Base-by-base conservation (phyloP, 2,113 vertebrate genomes). In the Arothron firmamentum region DNA sequence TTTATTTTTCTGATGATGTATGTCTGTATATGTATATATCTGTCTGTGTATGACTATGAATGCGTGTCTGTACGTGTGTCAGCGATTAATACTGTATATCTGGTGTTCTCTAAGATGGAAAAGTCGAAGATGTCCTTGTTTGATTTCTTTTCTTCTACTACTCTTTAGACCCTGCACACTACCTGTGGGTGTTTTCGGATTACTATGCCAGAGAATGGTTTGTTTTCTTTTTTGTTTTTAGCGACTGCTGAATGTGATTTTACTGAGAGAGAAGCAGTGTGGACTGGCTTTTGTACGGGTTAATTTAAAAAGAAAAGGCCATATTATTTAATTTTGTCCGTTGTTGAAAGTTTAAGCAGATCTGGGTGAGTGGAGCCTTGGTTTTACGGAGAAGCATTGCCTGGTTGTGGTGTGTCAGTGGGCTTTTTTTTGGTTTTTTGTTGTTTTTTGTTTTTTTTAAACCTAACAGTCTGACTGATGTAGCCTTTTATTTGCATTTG, bases 191-290 rank as follows among this genome's bases (percentile, higher is more conserved):
- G 82, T 77, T 80, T 81, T 87, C 79, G 83, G 81, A 85, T 76
- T 73, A 87, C 86, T 87, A 77, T 86, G 83, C 78, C 87, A 87
- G 86, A 88, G 89, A 86, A 89, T 85, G 90, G 84, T 80, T 86
- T 85, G 17, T 49, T 59, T 70, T 83, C 4, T 31, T 53, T 53
- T 25, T 31, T 53, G 78, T 85, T 88, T 65, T 71, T 84, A 87
- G 88, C 87, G 91, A 92, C 90, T 91, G 90, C 89, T 92, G 90
- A 92, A 92, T 92, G 91, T 92, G 90, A 90, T 89, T 90, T 90
- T 86, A 89, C 85, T 89, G 89, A 88, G 88, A 88, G 87, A 88
- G 83, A 87, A 87, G 87, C 87, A 85, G 88, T 60, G 83, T 84
- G 89, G 88, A 86, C 89, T 91, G 89, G 90, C 88, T 91, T 88